A percentile compares a stretch with the other conserved stretches of the same genome.
phyloP scores from a whole-genome alignment of 2,888 invertebrate species.

The Tetanocera ferruginea region DNA sequence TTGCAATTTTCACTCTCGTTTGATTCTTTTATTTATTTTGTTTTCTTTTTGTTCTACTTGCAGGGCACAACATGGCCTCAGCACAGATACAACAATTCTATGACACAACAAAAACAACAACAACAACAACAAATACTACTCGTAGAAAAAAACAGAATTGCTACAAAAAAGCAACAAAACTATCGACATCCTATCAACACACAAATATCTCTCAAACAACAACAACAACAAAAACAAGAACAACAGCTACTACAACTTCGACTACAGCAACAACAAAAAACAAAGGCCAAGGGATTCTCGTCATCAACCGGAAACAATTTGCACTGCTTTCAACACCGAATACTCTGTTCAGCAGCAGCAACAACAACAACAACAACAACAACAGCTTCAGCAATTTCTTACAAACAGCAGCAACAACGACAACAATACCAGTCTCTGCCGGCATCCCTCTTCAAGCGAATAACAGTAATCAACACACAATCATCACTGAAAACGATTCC shows the following conservation, averaged over 20 bases:
- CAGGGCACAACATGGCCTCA: slow-evolving; percentile 71
- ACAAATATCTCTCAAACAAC: slow-evolving; percentile 39
- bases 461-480: slow-evolving; percentile 2
- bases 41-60: slow-evolving; percentile 46
- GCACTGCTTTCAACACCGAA: slow-evolving; percentile 49
- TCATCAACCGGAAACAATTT: slow-evolving; percentile 60
- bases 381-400: not conserved
- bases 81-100: slow-evolving; percentile 69
- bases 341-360: slow-evolving; percentile 30
- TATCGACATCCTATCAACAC: slow-evolving; percentile 50
- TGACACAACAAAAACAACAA: slow-evolving; percentile 61
- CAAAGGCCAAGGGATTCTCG: slow-evolving; percentile 32
- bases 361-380: slow-evolving; percentile 12
- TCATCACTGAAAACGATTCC: slow-evolving; percentile 25
- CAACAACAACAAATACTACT: slow-evolving; percentile 50
- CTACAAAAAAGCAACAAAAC: slow-evolving; percentile 37
- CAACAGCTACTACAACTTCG: slow-evolving; percentile 24
- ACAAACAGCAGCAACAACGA: not conserved
- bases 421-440: not conserved
- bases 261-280: slow-evolving; percentile 42
- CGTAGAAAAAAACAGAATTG: slow-evolving; percentile 15
- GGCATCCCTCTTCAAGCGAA: not conserved
- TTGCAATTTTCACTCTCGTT: not conserved
- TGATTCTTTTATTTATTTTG: not conserved
- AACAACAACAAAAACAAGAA: slow-evolving; percentile 50